Conservation (phyloP, 2,113 vertebrate species). For the Neolamprologus variostigma region DNA sequence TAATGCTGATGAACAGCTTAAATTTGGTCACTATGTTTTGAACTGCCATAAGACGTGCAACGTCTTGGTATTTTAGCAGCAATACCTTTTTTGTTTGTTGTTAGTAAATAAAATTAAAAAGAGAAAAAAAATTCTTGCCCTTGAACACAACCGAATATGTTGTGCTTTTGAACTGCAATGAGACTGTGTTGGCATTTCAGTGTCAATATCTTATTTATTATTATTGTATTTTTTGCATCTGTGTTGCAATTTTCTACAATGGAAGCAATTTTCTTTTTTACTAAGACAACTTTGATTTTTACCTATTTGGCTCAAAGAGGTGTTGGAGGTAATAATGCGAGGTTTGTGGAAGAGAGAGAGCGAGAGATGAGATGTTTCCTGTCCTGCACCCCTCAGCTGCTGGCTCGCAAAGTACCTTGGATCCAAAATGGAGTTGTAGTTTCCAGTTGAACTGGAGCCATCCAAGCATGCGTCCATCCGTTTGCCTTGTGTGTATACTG, state of each 20-base stretch:
- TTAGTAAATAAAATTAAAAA: not conserved
- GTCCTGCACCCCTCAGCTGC: conserved; percentile 37
- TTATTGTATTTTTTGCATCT: not conserved
- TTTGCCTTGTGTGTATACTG: not conserved
- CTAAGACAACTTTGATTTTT: not conserved
- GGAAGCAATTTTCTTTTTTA: not conserved
- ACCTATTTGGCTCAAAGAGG: conserved; percentile 22
- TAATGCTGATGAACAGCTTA: not conserved
- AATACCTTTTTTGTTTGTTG: not conserved
- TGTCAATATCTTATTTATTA: not conserved
- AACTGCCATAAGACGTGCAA: not conserved
- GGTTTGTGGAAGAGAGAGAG: not conserved
- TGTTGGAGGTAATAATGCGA: conserved; percentile 41
- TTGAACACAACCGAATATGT: not conserved
- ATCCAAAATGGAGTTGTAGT: conserved; percentile 28
- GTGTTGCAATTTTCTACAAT: not conserved
- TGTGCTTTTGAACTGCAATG: not conserved
- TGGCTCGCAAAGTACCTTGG: conserved; percentile 50
- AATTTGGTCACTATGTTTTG: not conserved
- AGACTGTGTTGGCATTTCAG: not conserved
- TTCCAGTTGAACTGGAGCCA: conserved; percentile 66
- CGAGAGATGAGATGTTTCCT: conserved; percentile 38
- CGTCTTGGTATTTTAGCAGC: not conserved
- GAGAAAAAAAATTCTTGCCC: not conserved
- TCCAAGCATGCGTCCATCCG: conserved; percentile 7